Conservation (phyloP, 1,140 invertebrate genomes). For the Dufourea novaeangliae region DNA sequence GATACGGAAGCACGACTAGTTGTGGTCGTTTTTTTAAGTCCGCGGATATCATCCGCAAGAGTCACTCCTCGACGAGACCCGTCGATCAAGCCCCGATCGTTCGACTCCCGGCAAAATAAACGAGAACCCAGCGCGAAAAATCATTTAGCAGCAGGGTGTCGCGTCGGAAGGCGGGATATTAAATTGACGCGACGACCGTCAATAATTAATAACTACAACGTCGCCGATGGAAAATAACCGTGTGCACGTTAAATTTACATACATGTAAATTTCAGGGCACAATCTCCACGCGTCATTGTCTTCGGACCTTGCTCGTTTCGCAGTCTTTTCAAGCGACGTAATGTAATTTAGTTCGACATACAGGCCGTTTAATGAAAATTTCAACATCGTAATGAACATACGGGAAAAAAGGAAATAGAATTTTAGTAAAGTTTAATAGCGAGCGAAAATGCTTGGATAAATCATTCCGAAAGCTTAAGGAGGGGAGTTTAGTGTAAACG, state of each 20-base stretch:
- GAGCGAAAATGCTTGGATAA: neutral
- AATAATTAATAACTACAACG: conserved; percentile 41
- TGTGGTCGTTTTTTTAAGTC: neutral
- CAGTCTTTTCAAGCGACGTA: neutral
- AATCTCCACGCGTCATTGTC: neutral
- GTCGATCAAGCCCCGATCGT: neutral
- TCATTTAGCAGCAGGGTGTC: neutral
- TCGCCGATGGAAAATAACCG: neutral
- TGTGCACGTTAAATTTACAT: conserved; percentile 16
- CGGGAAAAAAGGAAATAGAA: neutral
- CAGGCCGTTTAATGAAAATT: neutral
- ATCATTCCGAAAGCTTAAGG: neutral
- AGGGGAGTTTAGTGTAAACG: too few relatives aligned
- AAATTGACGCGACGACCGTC: conserved; percentile 33
- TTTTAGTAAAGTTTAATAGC: neutral
- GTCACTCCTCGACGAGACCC: neutral
- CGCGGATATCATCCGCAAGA: neutral
- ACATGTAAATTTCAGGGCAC: conserved; percentile 17
- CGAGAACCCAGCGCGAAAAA: neutral
- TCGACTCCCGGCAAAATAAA: neutral
- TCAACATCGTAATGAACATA: neutral
- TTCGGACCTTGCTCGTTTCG: neutral
- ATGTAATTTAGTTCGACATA: neutral
- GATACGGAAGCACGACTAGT: neutral
- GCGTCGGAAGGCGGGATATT: neutral